Evolutionary conservation across 30 jellyfish, hydroid and myxozoan genomes (phyloP).

Genomic region (Cassiopea xamachana): DNA sequence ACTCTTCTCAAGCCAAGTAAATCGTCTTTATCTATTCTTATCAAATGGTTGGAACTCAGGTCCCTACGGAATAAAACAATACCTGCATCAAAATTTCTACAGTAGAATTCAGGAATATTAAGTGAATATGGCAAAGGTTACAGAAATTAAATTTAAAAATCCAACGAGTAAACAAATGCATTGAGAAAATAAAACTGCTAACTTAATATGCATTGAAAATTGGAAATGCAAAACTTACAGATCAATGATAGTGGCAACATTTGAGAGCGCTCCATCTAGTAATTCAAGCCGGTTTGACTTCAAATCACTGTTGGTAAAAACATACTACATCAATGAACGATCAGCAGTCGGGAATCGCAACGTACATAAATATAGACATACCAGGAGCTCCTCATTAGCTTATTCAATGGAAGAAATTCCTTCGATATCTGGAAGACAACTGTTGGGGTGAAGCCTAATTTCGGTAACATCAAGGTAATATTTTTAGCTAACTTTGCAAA

Average conservation of each 20-base stretch:
- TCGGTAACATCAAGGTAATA: no score
- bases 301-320: conserved; percentile 43
- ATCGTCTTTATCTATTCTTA: conserved; percentile 17
- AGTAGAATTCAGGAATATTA: no score
- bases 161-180: no score
- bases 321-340: not conserved
- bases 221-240: conserved; percentile 47
- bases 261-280: conserved; percentile 28
- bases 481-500: no score
- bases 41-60: conserved; percentile 47
- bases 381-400: no score
- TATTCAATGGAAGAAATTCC: no score
- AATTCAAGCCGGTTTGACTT: conserved; percentile 59
- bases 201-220: not conserved
- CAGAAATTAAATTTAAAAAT: no score
- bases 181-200: no score
- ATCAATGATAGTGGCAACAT: conserved; percentile 46
- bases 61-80: conserved; percentile 10
- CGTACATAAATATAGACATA: no score
- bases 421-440: no score
- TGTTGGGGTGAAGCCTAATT: no score
- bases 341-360: not conserved
- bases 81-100: not conserved
- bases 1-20: conserved; percentile 46
- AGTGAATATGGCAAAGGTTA: no score